phyloP scores from a whole-genome alignment of 2,113 vertebrate genomes.

The Oenanthe melanoleuca region DNA sequence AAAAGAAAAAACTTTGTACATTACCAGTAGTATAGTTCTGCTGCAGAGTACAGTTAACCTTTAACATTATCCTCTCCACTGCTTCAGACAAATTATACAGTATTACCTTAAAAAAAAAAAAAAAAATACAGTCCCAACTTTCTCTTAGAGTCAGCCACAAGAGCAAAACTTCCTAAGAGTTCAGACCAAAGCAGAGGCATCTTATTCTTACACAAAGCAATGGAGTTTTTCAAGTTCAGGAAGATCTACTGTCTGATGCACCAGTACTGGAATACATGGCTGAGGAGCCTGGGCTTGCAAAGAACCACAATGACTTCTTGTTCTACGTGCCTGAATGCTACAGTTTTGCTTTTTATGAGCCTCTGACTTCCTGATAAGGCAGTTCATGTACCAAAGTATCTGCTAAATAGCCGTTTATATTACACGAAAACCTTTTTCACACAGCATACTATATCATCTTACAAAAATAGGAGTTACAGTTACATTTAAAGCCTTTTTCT shows the following conservation, averaged over 20 bases:
- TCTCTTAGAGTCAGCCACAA: background rate
- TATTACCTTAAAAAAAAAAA: background rate
- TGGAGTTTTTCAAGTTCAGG: background rate
- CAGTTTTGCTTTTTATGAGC: background rate
- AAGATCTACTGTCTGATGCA: background rate
- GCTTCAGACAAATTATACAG: background rate
- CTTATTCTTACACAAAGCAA: background rate
- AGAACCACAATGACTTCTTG: slow-evolving; percentile 4
- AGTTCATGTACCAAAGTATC: background rate
- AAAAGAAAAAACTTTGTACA: background rate
- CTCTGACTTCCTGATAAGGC: background rate
- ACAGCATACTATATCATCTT: background rate
- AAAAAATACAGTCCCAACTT: background rate
- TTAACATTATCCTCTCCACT: background rate
- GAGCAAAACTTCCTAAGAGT: background rate
- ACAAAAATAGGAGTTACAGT: background rate
- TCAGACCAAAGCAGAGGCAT: background rate
- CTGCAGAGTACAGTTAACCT: background rate
- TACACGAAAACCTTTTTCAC: background rate
- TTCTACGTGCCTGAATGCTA: background rate
- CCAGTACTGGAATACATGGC: background rate
- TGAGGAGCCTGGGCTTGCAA: background rate
- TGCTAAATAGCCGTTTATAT: background rate
- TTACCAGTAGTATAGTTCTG: background rate
- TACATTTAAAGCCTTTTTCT: background rate